Conservation (phyloP, 1,140 invertebrate species). For the Heliconius hewitsoni region DNA sequence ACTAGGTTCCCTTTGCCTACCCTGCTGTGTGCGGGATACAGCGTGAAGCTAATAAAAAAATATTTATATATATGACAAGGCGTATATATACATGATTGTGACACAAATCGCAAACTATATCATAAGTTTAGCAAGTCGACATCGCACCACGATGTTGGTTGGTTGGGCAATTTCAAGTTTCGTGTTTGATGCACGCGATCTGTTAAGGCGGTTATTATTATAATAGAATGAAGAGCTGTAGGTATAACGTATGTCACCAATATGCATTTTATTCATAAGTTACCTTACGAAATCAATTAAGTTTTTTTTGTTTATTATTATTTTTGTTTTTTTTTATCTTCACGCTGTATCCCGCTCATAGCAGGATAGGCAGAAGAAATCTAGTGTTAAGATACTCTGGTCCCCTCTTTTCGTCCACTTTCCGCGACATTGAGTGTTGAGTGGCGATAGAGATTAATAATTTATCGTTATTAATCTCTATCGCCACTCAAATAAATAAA, state of each 20-base stretch:
- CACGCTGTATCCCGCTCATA: not conserved
- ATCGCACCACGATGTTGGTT: conserved; percentile 30
- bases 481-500: too few species aligned
- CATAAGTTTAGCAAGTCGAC: conserved; percentile 36
- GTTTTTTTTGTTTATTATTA: not conserved
- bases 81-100: not conserved
- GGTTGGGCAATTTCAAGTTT: conserved; percentile 42
- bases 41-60: too few species aligned
- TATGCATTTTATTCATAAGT: too few species aligned
- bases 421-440: not conserved
- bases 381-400: too few species aligned
- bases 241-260: not conserved
- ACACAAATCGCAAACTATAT: conserved; percentile 31
- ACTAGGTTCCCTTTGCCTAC: too few species aligned
- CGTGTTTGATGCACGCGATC: conserved; percentile 47
- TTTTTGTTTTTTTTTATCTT: not conserved
- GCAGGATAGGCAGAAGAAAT: not conserved
- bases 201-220: conserved; percentile 20
- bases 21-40: too few species aligned
- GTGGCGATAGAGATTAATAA: too few species aligned
- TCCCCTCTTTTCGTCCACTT: not conserved
- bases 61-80: too few species aligned
- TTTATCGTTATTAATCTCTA: too few species aligned
- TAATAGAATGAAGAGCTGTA: not conserved
- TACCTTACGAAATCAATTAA: not conserved